Base-by-base conservation (phyloP, 2,888 invertebrate species). In the Thyatira batis region DNA sequence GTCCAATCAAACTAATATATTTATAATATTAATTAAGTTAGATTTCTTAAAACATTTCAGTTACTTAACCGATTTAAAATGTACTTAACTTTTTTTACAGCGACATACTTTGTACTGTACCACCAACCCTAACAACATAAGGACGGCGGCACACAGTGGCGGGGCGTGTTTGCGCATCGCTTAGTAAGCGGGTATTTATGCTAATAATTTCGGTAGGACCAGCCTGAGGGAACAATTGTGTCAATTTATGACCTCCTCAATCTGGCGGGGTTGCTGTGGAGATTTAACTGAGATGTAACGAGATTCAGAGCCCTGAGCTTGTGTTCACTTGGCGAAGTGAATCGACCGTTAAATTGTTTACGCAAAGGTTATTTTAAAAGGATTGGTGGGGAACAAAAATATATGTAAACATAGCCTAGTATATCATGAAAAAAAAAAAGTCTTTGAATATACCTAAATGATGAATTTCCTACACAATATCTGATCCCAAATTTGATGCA, bases 131-230 rank as follows among this genome's bases (percentile, higher is more conserved):
- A 45, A 50, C 55, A 61, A 54, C 54, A 44, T 57, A 51, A 61
- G 61, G 49, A 54, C 67, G 63, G 61, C 61, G 61, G 65, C 68
- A 64, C 53, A 49, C 53, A 17, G 17, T 39, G 2, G 39, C 58
- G 57, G 64, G 64, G 67, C 72, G 71, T 76, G 73, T 72, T 72
- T 69, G 74, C 80, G 78, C 71, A 76, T 68, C 71, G 84, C 84
- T 65, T 84, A 77, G 78, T 80, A 85, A 85, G 80, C 72, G 82
- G 65, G 74, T 83, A 79, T 82, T 84, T 84, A 85, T 85, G 85
- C 80, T 81, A 85, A 85, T 84, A 76, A 71, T 61, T 66, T 60
- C n/a, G n/a, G 71, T 61, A 64, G 72, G 68, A 66, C 65, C 62
- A 65, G 69, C 76, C 73, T 67, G 54, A 59, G 82, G 80, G 80